These are phyloP conservation scores for Drosophila prostipennis DNA, from an alignment of 2,888 invertebrate species.

Conservation along the genomic window DNA sequence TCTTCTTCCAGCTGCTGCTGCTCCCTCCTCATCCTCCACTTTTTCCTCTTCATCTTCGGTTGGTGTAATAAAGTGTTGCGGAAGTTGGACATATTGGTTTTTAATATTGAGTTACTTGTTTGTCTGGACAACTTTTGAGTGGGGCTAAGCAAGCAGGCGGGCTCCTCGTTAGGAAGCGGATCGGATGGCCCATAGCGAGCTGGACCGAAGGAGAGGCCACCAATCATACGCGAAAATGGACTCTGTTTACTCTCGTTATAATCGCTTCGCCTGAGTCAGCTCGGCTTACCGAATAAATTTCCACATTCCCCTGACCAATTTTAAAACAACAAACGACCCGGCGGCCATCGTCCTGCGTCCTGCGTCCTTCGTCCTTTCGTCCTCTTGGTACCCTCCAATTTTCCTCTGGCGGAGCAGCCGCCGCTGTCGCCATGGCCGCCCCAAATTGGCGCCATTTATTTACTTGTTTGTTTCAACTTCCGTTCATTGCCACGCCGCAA, in stretches of 20 bases:
- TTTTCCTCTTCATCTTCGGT: constrained; percentile 9
- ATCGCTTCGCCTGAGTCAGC: constrained; percentile 76
- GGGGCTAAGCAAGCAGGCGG: constrained; percentile 51
- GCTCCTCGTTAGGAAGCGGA: constrained; percentile 29
- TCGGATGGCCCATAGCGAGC: constrained; percentile 25
- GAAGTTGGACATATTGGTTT: constrained; percentile 69
- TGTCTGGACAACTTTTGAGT: constrained; percentile 44
- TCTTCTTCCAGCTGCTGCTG: constrained; percentile 31
- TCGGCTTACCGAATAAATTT: constrained; percentile 73
- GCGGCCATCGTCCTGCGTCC: not conserved
- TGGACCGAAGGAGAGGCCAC: constrained; percentile 23
- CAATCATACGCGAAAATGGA: constrained; percentile 78
- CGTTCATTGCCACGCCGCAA: constrained; percentile 79
- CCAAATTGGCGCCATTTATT: constrained; percentile 80
- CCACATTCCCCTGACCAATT: constrained; percentile 52
- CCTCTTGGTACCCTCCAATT: not conserved
- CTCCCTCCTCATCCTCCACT: not conserved
- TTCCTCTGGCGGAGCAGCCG: too few species aligned
- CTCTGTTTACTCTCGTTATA: constrained; percentile 77
- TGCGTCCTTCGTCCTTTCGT: not conserved
- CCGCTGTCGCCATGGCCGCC: constrained; percentile 50
- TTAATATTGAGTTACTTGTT: constrained; percentile 74
- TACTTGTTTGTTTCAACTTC: constrained; percentile 79
- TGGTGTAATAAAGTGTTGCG: constrained; percentile 53
- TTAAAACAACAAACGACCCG: constrained; percentile 68